Base-by-base conservation (phyloP, 2,113 vertebrate genomes). In the Xenopus laevis region DNA sequence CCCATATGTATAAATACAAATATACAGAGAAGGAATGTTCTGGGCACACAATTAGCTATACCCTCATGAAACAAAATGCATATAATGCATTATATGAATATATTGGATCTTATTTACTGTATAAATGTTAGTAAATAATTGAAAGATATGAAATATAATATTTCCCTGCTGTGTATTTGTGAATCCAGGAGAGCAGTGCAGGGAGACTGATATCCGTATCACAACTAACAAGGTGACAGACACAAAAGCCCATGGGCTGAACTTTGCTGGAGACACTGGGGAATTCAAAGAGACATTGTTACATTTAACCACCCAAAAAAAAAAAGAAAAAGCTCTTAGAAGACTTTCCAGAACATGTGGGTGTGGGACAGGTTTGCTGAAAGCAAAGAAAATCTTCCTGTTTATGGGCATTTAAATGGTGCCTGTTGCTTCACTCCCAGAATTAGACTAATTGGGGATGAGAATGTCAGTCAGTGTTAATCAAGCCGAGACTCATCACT, bases 391-490 rank as follows among this genome's bases (percentile, higher is more conserved):
- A 83, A 79, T 79, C 72, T 79, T 81, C 72, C 72, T 79, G 71
- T 81, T 77, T 58, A 23, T 74, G 66, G 74, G 65, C 81, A 78
- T 57, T 79, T 81, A 77, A 77, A 27, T 65, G 81, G 79, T 68
- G 71, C 68, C 80, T 64, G 79, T 11, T 86, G 80, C 81, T 78
- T 79, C 83, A 78, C 77, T 82, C 80, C 78, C 84, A 82, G 80
- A 79, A 85, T 85, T 81, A 80, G 23, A 76, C 72, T 78, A 73
- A 82, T 3, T 78, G 77, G 13, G 71, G 69, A 60, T 68, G 65
- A 85, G 58, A 69, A 79, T 82, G 78, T 63, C 78, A 84, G 73
- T 52, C 44, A 79, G 50, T 1, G 47, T 78, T 71, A 75, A 83
- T 68, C 58, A 70, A 84, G 73, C 71, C n/a, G 44, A 9, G 33